Conservation (phyloP, 2,113 vertebrate species). For the Nasalis larvatus region DNA sequence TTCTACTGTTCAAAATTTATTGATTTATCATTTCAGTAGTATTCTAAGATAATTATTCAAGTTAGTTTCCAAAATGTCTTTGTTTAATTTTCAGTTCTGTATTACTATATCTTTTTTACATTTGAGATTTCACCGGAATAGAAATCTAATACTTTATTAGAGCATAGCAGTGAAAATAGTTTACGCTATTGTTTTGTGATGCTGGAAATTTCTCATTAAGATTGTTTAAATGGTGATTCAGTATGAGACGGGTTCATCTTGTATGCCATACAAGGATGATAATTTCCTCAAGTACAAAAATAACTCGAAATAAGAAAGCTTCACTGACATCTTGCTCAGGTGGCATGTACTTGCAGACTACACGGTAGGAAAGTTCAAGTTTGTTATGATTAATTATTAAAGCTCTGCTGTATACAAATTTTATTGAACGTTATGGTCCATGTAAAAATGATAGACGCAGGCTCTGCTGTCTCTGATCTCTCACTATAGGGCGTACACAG, state of each 20-base stretch:
- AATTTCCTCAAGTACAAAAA: not conserved
- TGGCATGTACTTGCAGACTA: not conserved
- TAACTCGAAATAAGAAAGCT: not conserved
- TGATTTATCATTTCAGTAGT: slow-evolving; percentile 11
- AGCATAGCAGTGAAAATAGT: not conserved
- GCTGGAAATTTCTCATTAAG: not conserved
- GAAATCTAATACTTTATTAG: not conserved
- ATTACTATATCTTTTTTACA: not conserved
- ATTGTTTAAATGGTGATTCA: not conserved
- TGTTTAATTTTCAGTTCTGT: slow-evolving; percentile 24
- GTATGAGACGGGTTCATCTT: not conserved
- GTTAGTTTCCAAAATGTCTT: not conserved
- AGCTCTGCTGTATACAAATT: not conserved
- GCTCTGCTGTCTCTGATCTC: not conserved
- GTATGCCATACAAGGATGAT: not conserved
- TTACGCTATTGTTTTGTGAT: slow-evolving; percentile 21
- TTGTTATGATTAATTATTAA: not conserved
- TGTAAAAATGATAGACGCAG: not conserved
- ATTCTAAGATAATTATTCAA: not conserved
- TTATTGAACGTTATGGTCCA: not conserved
- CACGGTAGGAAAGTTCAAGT: not conserved
- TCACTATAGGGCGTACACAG: not conserved
- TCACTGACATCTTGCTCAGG: not conserved
- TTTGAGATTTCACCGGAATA: not conserved
- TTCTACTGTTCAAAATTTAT: not conserved